Evolutionary conservation across 2,888 invertebrate species (phyloP), one percentile per base, ranked within the genome.

Genomic region (Phorcus lineatus): DNA sequence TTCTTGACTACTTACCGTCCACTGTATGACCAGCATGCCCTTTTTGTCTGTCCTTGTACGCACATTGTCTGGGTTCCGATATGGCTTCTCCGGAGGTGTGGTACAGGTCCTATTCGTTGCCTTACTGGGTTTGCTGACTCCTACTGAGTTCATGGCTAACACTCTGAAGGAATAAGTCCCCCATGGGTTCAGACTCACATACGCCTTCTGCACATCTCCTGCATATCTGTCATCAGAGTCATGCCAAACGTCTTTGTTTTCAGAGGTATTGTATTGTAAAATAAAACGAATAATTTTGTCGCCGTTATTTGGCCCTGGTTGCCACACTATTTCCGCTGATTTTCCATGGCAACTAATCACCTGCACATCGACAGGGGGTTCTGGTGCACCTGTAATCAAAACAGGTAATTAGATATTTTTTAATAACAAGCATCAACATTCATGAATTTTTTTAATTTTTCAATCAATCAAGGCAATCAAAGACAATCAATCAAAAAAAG

Each of bases 221-320:
- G 83, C 79, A 55, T 89, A 87, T 81, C 87, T 84, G 66, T 87
- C 87, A 31, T 86, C 86, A 77, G 88, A 88, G 76, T 88, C 87
- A 75, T 86, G 87, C 99, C 99, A 99, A 0, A 96, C 95, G 92
- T 97, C 97, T 0, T 98, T 98, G 28, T 97, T 97, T 92, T 98
- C 98, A 78, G 96, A 96, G 0, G 98, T 99, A 93, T 98, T 99
- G 93, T 96, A 97, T 93, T 99, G 97, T 82, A 99, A 96, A 81
- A 96, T 96, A 93, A 96, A 99, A 87, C 96, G 96, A 62, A 97
- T 95, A 91, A 99, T 97, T 16, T 97, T 97, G 0, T 98, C 96
- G 84, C 98, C 96, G 94, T 99, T 98, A 93, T 98, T 98, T 80
- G 97, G 97, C 94, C 96, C 96, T 0, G 97, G 96, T 86, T 95